Conservation (phyloP, 2,797 vertebrate species). For the Emydoidea blandingii region DNA sequence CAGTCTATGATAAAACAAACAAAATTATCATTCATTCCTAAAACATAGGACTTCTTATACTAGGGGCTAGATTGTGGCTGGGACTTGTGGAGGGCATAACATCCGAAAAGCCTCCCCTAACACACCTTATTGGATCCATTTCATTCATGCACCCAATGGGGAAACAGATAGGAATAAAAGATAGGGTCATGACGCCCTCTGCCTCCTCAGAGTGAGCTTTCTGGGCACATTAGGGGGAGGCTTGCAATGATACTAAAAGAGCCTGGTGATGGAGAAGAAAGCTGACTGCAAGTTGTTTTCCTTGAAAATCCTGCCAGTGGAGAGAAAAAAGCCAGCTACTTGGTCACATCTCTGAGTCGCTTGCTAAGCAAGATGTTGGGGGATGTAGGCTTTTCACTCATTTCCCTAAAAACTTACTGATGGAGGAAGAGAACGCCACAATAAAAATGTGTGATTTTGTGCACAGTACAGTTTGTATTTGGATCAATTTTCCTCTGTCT, state of each 20-base stretch:
- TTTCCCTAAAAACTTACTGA: background rate
- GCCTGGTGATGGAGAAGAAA: background rate
- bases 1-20: background rate
- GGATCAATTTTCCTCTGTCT: background rate
- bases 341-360: background rate
- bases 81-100: background rate
- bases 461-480: background rate
- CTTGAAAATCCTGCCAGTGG: background rate
- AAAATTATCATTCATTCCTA: background rate
- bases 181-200: background rate
- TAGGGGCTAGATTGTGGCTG: background rate
- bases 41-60: background rate
- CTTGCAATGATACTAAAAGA: background rate
- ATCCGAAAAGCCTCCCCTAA: background rate
- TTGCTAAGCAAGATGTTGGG: background rate
- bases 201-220: background rate
- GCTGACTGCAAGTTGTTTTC: background rate
- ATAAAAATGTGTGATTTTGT: rapidly evolving
- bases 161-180: background rate
- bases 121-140: background rate
- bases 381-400: background rate
- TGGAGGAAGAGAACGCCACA: rapidly evolving
- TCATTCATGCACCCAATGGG: background rate
- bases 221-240: rapidly evolving
- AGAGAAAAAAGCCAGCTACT: background rate